These are phyloP conservation scores for Pogona vitticeps DNA, from an alignment of 2,113 vertebrate species.

Conservation along the genomic window DNA sequence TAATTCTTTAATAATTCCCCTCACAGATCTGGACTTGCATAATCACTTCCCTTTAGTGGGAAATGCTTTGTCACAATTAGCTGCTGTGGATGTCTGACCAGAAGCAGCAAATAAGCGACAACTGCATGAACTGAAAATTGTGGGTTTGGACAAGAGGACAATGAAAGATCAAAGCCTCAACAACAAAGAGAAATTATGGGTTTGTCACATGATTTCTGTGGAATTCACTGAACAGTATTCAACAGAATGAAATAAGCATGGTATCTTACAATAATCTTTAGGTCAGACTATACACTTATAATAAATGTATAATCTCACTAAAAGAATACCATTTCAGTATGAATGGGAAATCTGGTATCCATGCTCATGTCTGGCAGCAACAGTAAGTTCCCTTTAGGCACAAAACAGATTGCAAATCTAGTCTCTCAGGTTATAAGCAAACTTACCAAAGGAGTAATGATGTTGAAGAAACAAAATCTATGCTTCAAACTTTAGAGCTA, in stretches of 20 bases:
- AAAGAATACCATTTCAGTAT: background rate
- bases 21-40: background rate
- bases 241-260: no score
- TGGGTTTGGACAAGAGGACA: background rate
- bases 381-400: fast-evolving
- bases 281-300: background rate
- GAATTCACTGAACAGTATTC: background rate
- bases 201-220: background rate
- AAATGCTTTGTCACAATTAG: background rate
- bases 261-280: no score
- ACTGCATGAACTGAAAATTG: background rate
- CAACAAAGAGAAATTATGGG: background rate
- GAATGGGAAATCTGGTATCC: background rate
- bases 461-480: background rate
- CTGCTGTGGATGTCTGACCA: fast-evolving
- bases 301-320: background rate
- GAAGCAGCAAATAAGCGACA: fast-evolving
- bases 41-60: background rate
- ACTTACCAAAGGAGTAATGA: background rate
- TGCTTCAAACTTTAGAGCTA: background rate
- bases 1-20: background rate
- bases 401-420: slow-evolving; percentile 9
- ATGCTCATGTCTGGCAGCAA: slow-evolving; percentile 7
- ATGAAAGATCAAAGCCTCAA: background rate
- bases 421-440: background rate